A percentile compares a stretch with the other conserved stretches of the same genome.
phyloP scores from a whole-genome alignment of 2,888 invertebrate species.

The Oligia strigilis region DNA sequence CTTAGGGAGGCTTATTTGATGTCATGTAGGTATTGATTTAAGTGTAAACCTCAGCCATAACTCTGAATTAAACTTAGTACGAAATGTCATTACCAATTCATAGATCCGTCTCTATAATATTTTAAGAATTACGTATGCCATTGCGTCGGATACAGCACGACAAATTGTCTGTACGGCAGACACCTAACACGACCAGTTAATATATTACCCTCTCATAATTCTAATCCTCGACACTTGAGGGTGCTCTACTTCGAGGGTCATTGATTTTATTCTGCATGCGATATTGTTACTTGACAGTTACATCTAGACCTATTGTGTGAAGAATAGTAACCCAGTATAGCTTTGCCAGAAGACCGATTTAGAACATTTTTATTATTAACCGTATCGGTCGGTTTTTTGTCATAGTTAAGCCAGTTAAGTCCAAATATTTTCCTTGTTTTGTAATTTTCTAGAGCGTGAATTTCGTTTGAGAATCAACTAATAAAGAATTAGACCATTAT shows the following conservation, averaged over 20 bases:
- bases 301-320: slow-evolving; percentile 25
- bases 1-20: not conserved
- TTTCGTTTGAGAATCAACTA: not conserved
- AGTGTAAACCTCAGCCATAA: not conserved
- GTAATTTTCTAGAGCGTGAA: not conserved
- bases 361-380: not conserved
- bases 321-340: slow-evolving; percentile 5
- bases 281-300: slow-evolving; percentile 44
- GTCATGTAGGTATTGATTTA: not conserved
- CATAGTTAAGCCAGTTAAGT: too few relatives aligned
- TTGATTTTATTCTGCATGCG: slow-evolving; percentile 47
- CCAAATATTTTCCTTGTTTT: not conserved
- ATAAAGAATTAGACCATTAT: not conserved
- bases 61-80: not conserved
- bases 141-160: slow-evolving; percentile 30
- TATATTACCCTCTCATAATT: slow-evolving; percentile 55
- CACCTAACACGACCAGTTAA: slow-evolving; percentile 56
- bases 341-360: not conserved
- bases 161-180: slow-evolving; percentile 51
- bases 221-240: slow-evolving; percentile 50
- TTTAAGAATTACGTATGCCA: slow-evolving; percentile 48
- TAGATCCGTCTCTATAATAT: slow-evolving; percentile 47
- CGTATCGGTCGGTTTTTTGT: not conserved
- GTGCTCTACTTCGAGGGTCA: slow-evolving; percentile 60
- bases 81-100: slow-evolving; percentile 9